Evolutionary conservation across 2,888 invertebrate genomes (phyloP).

Genomic region (Lasioglossum vierecki): DNA sequence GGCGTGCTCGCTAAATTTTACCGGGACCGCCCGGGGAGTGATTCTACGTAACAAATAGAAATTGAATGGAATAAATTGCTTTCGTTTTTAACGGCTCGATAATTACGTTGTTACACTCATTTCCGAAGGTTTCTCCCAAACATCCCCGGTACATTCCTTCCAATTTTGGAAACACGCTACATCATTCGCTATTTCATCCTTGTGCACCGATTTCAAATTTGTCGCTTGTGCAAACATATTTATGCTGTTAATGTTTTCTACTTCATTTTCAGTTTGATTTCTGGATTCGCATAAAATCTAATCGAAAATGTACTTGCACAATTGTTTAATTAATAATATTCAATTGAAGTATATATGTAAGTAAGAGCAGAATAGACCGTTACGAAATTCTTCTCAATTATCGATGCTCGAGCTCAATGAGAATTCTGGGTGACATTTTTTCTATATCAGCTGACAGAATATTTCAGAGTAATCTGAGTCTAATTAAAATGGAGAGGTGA

Average conservation of each 20-base stretch:
- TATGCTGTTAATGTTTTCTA: neutral
- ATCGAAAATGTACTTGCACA: neutral
- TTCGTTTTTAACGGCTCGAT: constrained; percentile 5
- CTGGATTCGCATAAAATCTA: neutral
- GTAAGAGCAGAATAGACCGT: neutral
- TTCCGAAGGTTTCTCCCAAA: neutral
- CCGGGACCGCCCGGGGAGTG: neutral
- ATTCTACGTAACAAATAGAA: constrained; percentile 18
- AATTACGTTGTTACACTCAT: neutral
- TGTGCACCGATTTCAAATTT: neutral
- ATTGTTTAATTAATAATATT: neutral
- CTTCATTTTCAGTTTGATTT: no score
- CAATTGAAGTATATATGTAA: neutral
- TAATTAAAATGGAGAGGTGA: neutral
- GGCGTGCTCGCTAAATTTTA: constrained; percentile 15
- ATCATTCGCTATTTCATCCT: neutral
- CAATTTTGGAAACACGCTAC: neutral
- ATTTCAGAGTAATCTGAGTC: neutral
- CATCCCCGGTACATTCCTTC: neutral
- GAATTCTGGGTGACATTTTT: neutral
- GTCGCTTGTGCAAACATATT: neutral
- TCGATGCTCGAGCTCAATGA: neutral
- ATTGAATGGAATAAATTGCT: constrained; percentile 9
- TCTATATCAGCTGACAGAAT: constrained; percentile 5
- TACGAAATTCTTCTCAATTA: neutral